Base-by-base conservation (phyloP, 2,113 vertebrate genomes). In the Callaeas wilsoni region DNA sequence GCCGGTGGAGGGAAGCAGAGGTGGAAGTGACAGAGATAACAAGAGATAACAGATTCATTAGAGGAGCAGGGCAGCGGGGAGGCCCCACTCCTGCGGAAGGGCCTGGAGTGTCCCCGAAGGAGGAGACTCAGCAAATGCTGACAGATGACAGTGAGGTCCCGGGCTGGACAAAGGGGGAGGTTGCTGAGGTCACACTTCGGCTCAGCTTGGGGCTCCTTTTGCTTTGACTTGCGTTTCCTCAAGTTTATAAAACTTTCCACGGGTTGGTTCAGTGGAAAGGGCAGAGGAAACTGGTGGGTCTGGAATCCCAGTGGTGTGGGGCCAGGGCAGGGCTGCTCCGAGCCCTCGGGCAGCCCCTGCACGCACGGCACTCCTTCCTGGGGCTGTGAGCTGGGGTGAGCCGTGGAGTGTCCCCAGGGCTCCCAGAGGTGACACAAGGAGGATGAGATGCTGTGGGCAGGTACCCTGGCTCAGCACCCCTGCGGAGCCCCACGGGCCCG, bases 81-180 rank as follows among this genome's bases (percentile, higher is more conserved):
- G 94, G 91, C 75, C 92, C 74, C 8, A 3, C 85, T 69, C 63
- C 95, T 84, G 91, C 84, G 95, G 96, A 97, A 96, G 93, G 84
- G 84, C 67, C 93, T 93, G 95, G 84, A 65, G 94, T 11, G n/a
- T 86, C 85, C 93, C 69, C 0, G 6, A 90, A 94, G 96, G 96
- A 94, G 89, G 91, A 41, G 95, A 50, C 83, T 83, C 91, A 69
- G 93, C 96, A 91, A 60, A 91, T 76, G 95, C 95, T 97, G 95
- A 96, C 96, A 94, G 94, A 98, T 98, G 97, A 98, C 97, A 97
- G 98, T 97, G 98, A 98, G 98, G 98, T 98, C 98, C 98, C 97
- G 85, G 98, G 98, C 97, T 97, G 97, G 98, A 98, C 97, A 97
- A 98, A 98, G 98, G 98, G 97, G 97, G 87, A 94, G 95, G 94